Percentiles rank a stretch among this genome's conserved stretches.
These are phyloP conservation scores for Rhopalosiphum maidis DNA, from an alignment of 1,140 invertebrate genomes.

Conservation along the genomic window DNA sequence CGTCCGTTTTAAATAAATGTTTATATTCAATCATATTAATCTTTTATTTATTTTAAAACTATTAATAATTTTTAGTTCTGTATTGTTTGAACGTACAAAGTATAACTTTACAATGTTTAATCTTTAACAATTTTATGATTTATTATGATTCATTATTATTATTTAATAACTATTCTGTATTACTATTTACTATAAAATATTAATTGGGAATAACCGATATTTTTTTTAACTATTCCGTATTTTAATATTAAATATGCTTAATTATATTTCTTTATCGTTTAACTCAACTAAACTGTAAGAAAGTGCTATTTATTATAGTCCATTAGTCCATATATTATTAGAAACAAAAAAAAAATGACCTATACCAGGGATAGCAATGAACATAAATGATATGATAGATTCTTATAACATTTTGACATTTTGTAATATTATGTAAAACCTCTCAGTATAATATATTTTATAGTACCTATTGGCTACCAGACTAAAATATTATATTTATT, in stretches of 20 bases:
- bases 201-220: too few relatives aligned
- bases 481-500: neutral
- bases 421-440: neutral
- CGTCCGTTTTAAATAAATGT: too few relatives aligned
- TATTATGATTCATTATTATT: too few relatives aligned
- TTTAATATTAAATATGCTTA: neutral
- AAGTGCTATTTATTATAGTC: neutral
- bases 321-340: neutral
- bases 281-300: neutral
- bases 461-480: neutral
- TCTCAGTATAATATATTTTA: neutral
- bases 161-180: too few relatives aligned
- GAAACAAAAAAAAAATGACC: neutral
- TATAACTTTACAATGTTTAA: neutral
- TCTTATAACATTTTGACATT: neutral
- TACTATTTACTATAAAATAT: too few relatives aligned
- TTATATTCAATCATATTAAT: too few relatives aligned
- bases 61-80: too few relatives aligned
- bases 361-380: neutral
- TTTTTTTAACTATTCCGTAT: neutral
- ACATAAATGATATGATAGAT: too few relatives aligned
- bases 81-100: neutral
- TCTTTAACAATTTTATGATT: neutral
- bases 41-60: too few relatives aligned
- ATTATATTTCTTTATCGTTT: neutral